Evolutionary conservation across 2,113 vertebrate genomes (phyloP).

Genomic region (Chascanopsetta lugubris): DNA sequence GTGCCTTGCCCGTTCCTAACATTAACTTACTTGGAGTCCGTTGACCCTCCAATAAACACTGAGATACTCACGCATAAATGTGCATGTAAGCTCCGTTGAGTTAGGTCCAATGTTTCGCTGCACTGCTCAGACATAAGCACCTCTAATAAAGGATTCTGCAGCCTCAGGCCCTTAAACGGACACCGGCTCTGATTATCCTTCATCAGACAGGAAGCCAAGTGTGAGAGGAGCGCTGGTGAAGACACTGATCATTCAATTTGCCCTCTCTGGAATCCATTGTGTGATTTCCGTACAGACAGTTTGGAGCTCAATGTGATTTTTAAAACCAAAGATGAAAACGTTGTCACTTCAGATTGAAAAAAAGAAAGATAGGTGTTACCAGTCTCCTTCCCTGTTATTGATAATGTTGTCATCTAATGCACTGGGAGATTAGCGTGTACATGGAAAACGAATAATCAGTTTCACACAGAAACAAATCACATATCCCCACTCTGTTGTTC

Average conservation of each 20-base stretch:
- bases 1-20: too few relatives aligned
- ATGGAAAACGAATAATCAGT: constrained; percentile 23
- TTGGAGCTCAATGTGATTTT: not conserved
- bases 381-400: too few relatives aligned
- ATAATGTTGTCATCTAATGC: too few relatives aligned
- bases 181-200: constrained; percentile 13
- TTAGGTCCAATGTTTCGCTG: constrained; percentile 2
- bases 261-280: not conserved
- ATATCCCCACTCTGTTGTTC: not conserved
- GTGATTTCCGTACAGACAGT: not conserved
- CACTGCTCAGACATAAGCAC: constrained; percentile 30
- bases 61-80: not conserved
- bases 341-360: too few relatives aligned
- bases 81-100: not conserved
- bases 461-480: constrained; percentile 7
- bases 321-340: not conserved
- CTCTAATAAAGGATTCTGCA: constrained; percentile 10
- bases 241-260: constrained; percentile 17
- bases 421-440: not conserved
- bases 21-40: too few relatives aligned
- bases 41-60: too few relatives aligned
- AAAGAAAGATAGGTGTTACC: too few relatives aligned
- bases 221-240: constrained; percentile 22
- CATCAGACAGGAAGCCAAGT: constrained; percentile 12
- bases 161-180: constrained; percentile 14